Conservation (phyloP, 2,113 vertebrate species). For the Microtus montanus region DNA sequence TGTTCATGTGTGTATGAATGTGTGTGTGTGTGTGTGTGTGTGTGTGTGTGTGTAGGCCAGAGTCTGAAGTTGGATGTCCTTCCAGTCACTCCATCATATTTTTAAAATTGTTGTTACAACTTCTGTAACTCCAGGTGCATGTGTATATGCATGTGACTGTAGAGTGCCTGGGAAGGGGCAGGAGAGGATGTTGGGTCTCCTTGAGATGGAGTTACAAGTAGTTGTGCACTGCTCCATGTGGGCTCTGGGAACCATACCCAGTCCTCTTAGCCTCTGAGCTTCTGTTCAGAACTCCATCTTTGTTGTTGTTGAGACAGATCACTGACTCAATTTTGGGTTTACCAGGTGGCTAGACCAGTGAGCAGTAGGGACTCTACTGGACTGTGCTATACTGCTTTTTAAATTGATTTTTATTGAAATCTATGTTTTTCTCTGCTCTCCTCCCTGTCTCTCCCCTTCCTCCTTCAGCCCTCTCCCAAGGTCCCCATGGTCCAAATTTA, state of each 20-base stretch:
- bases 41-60: background rate
- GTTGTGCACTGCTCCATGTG: too few relatives aligned
- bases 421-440: too few relatives aligned
- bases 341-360: background rate
- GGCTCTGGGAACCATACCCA: background rate
- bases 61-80: background rate
- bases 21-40: background rate
- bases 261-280: too few relatives aligned
- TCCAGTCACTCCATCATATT: background rate
- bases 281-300: background rate
- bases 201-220: background rate
- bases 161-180: background rate
- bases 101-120: background rate
- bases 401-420: too few relatives aligned
- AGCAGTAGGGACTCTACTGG: background rate
- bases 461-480: too few relatives aligned
- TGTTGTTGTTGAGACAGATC: background rate
- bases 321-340: background rate
- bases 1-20: background rate
- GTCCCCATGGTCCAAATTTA: too few relatives aligned
- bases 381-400: background rate
- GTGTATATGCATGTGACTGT: background rate
- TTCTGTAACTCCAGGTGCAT: background rate
- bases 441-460: too few relatives aligned
- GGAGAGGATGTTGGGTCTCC: background rate